Base-by-base conservation (phyloP, 2,888 invertebrate species). In the Gortyna flavago region DNA sequence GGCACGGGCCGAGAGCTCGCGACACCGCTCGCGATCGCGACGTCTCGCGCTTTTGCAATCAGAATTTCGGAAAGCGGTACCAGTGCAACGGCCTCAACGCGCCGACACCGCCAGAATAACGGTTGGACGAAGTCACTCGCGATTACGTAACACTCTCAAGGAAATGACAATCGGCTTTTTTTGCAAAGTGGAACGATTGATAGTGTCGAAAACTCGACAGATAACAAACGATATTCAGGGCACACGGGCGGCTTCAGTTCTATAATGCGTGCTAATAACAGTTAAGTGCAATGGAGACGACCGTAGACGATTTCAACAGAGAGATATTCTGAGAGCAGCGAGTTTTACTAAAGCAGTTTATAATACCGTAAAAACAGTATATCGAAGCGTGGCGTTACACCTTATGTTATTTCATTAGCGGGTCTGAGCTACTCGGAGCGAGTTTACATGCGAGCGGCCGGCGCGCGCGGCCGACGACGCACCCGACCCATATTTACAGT, bases 401-500 rank as follows among this genome's bases (percentile, higher is more conserved):
- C 90, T 90, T 90, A 90, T 91, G 91, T 92, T 92, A 90, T 91
- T 91, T 90, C 89, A 91, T 92, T 92, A 90, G 89, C 89, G 87
- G 87, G 89, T 88, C 87, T 86, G 84, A 80, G 80, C 83, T 83
- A 85, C 87, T 85, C 83, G 84, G 86, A 89, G 89, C 89, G 86
- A 88, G 91, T 89, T 90, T 89, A 89, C 90, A 89, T 90, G 89
- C 89, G 88, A 88, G 86, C 85, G 83, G 87, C 79, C 88, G 83
- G 89, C 89, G 76, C 76, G 83, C 86, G 84, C 72, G 78, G 80
- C 77, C 91, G n/a, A n/a, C 85, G 77, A 85, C 83, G 87, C 81
- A 88, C 85, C 89, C 94, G 94, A 94, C 94, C 94, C 94, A 95
- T 94, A 94, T 95, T 93, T 89, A 89, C 90, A 84, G 87, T 85